A percentile compares a stretch with the other conserved stretches of the same genome.
These are phyloP conservation scores for Potamarius usumacintae DNA, from an alignment of 2,113 vertebrate genomes.

Conservation along the genomic window DNA sequence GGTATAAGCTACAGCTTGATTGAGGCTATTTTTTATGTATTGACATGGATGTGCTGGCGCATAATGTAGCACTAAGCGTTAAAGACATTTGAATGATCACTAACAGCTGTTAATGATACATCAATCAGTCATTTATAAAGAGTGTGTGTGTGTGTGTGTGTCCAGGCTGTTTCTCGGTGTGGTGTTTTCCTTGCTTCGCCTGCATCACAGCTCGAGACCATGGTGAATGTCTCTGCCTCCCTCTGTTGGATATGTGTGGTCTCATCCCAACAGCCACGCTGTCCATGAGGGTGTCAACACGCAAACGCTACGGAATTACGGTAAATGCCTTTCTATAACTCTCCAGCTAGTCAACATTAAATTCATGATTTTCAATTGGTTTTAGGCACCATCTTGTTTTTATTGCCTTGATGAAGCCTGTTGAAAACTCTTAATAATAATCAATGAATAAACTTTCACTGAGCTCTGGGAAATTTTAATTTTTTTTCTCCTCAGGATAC, in stretches of 20 bases:
- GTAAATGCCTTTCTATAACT: slow-evolving; percentile 9
- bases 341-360: neutral
- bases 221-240: slow-evolving; percentile 70
- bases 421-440: neutral
- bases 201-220: slow-evolving; percentile 58
- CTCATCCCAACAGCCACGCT: slow-evolving; percentile 47
- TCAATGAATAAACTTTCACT: neutral
- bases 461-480: neutral
- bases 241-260: slow-evolving; percentile 66
- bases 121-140: neutral
- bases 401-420: neutral
- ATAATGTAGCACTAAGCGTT: neutral
- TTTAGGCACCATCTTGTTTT: neutral
- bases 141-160: neutral
- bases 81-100: neutral
- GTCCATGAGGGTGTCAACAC: slow-evolving; percentile 52
- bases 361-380: neutral
- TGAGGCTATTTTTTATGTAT: neutral
- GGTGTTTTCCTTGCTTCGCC: slow-evolving; percentile 71
- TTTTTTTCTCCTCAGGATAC: slow-evolving; percentile 36
- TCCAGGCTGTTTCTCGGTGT: slow-evolving; percentile 70
- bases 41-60: neutral
- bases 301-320: slow-evolving; percentile 43
- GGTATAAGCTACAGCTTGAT: too few species aligned
- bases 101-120: neutral